A percentile compares a stretch with the other conserved stretches of the same genome.
Evolutionary conservation across 2,797 vertebrate species (phyloP).

Genomic region (Cheirogaleus major): DNA sequence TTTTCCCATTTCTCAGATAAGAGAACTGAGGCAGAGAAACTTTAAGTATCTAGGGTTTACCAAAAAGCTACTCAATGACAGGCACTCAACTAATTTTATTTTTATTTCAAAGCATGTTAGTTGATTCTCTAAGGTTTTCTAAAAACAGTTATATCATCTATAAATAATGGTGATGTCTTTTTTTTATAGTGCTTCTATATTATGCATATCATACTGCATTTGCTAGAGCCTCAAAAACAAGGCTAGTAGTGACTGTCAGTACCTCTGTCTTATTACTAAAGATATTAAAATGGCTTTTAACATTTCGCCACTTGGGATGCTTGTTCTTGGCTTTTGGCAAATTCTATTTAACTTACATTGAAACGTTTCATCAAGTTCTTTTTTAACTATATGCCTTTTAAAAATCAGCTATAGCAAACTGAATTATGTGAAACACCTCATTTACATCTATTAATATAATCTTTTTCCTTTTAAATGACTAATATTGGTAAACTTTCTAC

Average conservation of each 20-base stretch:
- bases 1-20: background rate
- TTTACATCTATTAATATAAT: slow-evolving; percentile 15
- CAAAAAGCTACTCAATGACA: background rate
- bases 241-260: background rate
- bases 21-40: background rate
- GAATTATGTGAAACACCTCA: slow-evolving; percentile 14
- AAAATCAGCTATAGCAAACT: slow-evolving; percentile 13
- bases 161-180: background rate
- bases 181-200: background rate
- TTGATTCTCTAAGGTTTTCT: background rate
- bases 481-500: background rate
- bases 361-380: slow-evolving; percentile 6
- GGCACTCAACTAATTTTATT: background rate
- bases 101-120: background rate
- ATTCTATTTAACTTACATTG: background rate
- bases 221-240: background rate
- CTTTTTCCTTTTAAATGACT: slow-evolving; percentile 7
- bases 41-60: background rate
- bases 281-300: background rate
- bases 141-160: background rate
- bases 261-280: background rate
- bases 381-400: background rate
- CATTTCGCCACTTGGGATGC: background rate
- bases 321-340: slow-evolving; percentile 7
- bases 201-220: background rate